Percentiles rank a stretch among this genome's conserved stretches.
Evolutionary conservation across 2,113 vertebrate species (phyloP).

Genomic region (Triplophysa dalaica): DNA sequence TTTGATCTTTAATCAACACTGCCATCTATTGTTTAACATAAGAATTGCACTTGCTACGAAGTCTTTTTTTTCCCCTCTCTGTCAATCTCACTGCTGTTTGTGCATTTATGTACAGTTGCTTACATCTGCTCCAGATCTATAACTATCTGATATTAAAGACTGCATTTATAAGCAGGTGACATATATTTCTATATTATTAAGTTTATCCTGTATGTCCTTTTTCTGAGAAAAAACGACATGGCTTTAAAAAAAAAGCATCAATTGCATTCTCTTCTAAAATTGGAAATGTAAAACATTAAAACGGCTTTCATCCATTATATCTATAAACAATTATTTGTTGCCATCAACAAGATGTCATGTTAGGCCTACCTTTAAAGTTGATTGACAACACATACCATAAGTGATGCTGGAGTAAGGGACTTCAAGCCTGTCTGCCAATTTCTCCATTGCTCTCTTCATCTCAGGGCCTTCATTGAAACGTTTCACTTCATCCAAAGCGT

Average conservation of each 20-base stretch:
- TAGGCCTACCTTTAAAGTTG: no score
- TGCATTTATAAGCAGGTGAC: background rate
- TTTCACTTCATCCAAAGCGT: slow-evolving; percentile 74
- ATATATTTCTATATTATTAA: no score
- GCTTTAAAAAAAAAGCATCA: no score
- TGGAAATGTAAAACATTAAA: no score
- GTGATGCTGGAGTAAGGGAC: slow-evolving; percentile 74
- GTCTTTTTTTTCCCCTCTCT: background rate
- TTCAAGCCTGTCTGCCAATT: slow-evolving; percentile 78
- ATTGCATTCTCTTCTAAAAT: no score
- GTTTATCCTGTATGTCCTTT: no score
- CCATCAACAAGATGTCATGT: no score
- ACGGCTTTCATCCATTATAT: no score
- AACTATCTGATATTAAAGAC: background rate
- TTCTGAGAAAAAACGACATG: no score
- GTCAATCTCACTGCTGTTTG: background rate
- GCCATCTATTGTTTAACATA: background rate
- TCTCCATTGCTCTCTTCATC: slow-evolving; percentile 84
- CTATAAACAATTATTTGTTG: no score
- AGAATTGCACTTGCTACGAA: background rate
- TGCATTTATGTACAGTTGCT: background rate
- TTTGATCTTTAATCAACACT: background rate
- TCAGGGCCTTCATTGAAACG: slow-evolving; percentile 84
- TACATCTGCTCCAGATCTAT: background rate
- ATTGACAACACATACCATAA: slow-evolving; percentile 70